phyloP scores from a whole-genome alignment of 1,140 invertebrate species.

The Xylocopa sonorina region DNA sequence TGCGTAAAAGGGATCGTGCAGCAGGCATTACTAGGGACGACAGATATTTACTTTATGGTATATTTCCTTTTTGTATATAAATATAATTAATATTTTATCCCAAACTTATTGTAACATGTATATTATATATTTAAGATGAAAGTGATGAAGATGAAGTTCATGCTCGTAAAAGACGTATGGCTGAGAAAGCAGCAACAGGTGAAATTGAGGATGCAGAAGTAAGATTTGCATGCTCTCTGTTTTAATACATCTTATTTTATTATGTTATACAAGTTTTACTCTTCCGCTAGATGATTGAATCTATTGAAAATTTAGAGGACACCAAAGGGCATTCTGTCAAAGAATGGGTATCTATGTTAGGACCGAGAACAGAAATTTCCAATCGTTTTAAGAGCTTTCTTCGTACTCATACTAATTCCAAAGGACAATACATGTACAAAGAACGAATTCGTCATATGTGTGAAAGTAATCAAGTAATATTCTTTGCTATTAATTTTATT shows the following conservation, averaged over 20 bases:
- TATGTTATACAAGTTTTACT: constrained; percentile 31
- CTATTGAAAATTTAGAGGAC: constrained; percentile 99
- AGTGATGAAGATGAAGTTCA: constrained; percentile 85
- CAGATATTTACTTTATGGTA: constrained; percentile 89
- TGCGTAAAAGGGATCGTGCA: constrained; percentile 93
- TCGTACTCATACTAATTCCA: constrained; percentile 93
- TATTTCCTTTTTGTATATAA: constrained; percentile 9
- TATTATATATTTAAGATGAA: constrained; percentile 79
- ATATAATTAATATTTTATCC: constrained; percentile 20
- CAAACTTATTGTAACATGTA: constrained; percentile 14
- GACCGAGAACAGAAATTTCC: constrained; percentile 97
- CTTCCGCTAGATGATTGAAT: constrained; percentile 91
- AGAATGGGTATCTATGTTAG: constrained; percentile 98
- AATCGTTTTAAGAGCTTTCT: constrained; percentile 98
- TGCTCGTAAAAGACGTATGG: constrained; percentile 88
- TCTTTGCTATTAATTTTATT: not conserved
- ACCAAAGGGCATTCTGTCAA: constrained; percentile 94
- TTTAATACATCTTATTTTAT: constrained; percentile 26
- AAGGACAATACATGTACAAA: constrained; percentile 94
- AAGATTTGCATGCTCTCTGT: constrained; percentile 30
- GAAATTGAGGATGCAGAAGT: constrained; percentile 89
- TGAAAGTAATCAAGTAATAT: constrained; percentile 89
- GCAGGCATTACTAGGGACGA: constrained; percentile 92
- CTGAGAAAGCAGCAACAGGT: constrained; percentile 93
- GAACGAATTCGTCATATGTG: constrained; percentile 98